phyloP scores from a whole-genome alignment of 2,888 invertebrate species.

The Campopleginae sp. region DNA sequence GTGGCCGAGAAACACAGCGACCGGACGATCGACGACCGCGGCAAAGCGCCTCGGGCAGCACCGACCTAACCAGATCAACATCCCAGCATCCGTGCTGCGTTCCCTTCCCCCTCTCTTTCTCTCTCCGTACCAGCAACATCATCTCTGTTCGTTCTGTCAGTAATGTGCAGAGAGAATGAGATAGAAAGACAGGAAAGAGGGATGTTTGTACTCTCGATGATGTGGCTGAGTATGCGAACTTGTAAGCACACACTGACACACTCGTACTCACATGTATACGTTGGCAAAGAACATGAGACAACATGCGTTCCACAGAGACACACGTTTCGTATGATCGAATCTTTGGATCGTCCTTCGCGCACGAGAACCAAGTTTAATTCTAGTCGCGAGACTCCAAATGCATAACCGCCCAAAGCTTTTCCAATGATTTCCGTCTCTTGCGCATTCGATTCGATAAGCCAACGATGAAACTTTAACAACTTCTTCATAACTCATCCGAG shows the following conservation, averaged over 20 bases:
- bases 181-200: constrained; percentile 4
- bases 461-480: not conserved
- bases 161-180: constrained; percentile 31
- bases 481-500: not conserved
- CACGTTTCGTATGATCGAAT: constrained; percentile 59
- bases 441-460: not conserved
- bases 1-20: constrained; percentile 71
- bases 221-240: constrained; percentile 38
- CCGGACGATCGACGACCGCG: constrained; percentile 77
- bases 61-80: constrained; percentile 82
- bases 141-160: constrained; percentile 28
- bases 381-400: constrained; percentile 46
- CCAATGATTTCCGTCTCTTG: not conserved
- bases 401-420: constrained; percentile 26
- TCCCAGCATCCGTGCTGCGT: constrained; percentile 73
- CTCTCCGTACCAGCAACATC: not conserved
- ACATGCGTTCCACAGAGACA: constrained; percentile 55
- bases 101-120: constrained; percentile 41
- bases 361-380: constrained; percentile 30
- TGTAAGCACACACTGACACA: constrained; percentile 16
- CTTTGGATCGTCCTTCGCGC: constrained; percentile 55
- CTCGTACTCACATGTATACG: not conserved
- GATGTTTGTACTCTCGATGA: constrained; percentile 57
- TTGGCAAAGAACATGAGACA: constrained; percentile 33
- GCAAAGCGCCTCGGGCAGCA: constrained; percentile 77